Evolutionary conservation across 2,888 invertebrate species (phyloP).

Genomic region (Tipula helvola): DNA sequence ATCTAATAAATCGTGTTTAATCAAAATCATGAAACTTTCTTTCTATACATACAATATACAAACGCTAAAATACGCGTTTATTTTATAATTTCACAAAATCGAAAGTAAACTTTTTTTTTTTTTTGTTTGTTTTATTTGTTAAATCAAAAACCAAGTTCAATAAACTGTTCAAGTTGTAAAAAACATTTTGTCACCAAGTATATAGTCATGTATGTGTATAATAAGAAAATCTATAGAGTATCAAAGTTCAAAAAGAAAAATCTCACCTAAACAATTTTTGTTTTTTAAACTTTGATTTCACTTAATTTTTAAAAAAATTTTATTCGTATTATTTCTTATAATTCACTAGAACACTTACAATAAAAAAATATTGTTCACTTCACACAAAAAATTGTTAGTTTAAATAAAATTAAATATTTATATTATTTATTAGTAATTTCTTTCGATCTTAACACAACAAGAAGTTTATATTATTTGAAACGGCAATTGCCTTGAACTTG

Average conservation of each 20-base stretch:
- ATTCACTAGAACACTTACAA: not conserved
- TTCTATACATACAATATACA: not conserved
- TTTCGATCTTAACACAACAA: conserved; percentile 18
- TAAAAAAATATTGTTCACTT: not conserved
- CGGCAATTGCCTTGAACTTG: conserved; percentile 67
- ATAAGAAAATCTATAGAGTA: not conserved
- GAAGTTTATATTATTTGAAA: conserved; percentile 38
- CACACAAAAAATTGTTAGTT: not conserved
- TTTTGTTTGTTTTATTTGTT: not conserved
- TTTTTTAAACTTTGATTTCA: not conserved
- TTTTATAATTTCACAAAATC: not conserved
- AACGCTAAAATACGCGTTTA: not conserved
- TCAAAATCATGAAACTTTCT: not conserved
- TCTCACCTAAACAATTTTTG: not conserved
- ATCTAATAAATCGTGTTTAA: not conserved
- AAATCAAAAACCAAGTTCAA: not conserved
- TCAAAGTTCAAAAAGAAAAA: not conserved
- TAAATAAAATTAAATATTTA: not conserved
- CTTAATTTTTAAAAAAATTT: not conserved
- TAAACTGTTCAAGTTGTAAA: not conserved
- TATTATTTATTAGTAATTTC: not conserved
- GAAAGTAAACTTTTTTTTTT: not conserved
- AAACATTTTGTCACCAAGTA: not conserved
- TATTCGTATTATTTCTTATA: not conserved
- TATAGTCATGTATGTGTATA: not conserved